These are phyloP conservation scores for Agonopterix subpropinquella DNA, from an alignment of 2,888 invertebrate species.

Conservation along the genomic window DNA sequence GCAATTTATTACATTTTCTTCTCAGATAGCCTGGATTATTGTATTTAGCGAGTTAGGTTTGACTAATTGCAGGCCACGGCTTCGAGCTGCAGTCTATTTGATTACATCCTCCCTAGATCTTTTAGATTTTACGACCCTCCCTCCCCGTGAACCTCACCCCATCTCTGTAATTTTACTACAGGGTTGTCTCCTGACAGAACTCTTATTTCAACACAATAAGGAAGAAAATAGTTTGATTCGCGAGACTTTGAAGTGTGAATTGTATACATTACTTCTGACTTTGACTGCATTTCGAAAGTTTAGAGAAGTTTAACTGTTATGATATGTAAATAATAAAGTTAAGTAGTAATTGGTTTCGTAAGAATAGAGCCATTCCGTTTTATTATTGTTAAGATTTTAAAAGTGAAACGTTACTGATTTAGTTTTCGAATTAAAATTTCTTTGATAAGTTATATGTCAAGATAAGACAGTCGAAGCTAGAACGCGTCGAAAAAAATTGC, in stretches of 20 bases:
- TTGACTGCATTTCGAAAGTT: constrained; percentile 21
- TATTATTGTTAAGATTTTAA: neutral
- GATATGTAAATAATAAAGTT: neutral
- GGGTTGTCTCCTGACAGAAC: too few relatives aligned
- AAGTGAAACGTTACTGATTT: too few relatives aligned
- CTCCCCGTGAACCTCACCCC: constrained; percentile 3
- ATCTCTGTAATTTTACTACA: constrained; percentile 18
- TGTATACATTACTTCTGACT: constrained; percentile 20
- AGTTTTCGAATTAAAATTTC: too few relatives aligned
- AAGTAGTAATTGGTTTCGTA: neutral
- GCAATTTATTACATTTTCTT: neutral
- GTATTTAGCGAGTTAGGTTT: constrained; percentile 18
- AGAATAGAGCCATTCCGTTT: neutral
- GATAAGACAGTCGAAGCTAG: too few relatives aligned
- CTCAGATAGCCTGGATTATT: constrained; percentile 9
- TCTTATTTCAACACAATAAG: too few relatives aligned
- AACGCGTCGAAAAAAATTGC: too few relatives aligned
- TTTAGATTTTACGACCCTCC: constrained; percentile 26
- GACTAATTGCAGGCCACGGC: constrained; percentile 30
- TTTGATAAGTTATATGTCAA: too few relatives aligned
- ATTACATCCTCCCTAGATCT: constrained; percentile 39
- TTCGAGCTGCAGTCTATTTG: constrained; percentile 27
- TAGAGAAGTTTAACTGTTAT: neutral
- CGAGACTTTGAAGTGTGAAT: constrained; percentile 14
- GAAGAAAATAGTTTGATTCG: constrained; percentile 9